Base-by-base conservation (phyloP, 2,888 invertebrate species). In the Thelaira solivaga region DNA sequence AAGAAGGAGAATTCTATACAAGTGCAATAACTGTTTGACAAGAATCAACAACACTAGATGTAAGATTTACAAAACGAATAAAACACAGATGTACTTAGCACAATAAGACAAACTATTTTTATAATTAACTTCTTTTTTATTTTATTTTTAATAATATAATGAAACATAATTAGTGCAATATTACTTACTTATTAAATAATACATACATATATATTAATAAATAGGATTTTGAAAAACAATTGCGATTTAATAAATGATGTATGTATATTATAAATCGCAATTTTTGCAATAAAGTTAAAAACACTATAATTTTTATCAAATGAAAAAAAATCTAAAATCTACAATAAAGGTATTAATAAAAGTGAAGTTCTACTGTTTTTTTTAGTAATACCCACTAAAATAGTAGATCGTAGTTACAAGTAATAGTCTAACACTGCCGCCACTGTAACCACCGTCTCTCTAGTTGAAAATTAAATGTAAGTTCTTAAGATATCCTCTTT, bases 11-110 rank as follows among this genome's bases (percentile, higher is more conserved):
- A 36, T 24, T 6, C 6, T 75, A 13, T 36, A 43, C 67, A 72
- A 77, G 68, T 73, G 68, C 74, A 74, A 69, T 65, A 64, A 77
- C 72, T 73, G 73, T 68, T 55, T 22, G 68, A 69, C 45, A 69
- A 68, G 24, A 62, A 41, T n/a, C n/a, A n/a, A n/a, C n/a, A n/a
- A n/a, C n/a, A n/a, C n/a, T n/a, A n/a, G n/a, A 34, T 5, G 5
- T n/a, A 36, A 2, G 11, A 36, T 39, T 13, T 18, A 29, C 2
- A 16, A 51, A 16, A 18, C 16, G n/a, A n/a, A n/a, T n/a, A 31
- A 18, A 57, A 55, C 10, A 39, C 13, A 43, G 26, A 31, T 10
- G 5, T 7, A 72, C n/a, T 36, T 13, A 13, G 31, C 13, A 36
- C 8, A 49, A 73, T 29, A 47, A 71, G 61, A 71, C 34, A 53